Evolutionary conservation across 2,797 vertebrate genomes (phyloP), one percentile per base, ranked within the genome.

Genomic region (Ataeniobius toweri): DNA sequence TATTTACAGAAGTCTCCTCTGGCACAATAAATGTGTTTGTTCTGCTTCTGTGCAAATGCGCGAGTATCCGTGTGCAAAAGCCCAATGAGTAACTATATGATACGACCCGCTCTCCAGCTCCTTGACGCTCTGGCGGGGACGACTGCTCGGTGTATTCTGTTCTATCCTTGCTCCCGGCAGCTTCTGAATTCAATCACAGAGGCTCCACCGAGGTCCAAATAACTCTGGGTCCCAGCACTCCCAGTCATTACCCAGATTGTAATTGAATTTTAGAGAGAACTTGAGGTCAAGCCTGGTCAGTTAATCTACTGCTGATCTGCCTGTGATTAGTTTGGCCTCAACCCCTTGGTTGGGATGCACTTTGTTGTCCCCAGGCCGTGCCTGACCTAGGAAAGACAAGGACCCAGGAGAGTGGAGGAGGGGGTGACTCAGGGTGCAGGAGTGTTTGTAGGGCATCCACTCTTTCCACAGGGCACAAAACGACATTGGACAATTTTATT

Each of bases 271-370:
- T 83, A 81, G 89, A 83, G 85, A 87, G 93, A 93, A 87, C 90
- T 92, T 86, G 93, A 94, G 94, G 92, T 94, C 83, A 80, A 89
- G 86, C 84, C 85, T n/a, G 9, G 88, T 88, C 77, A 85, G 89
- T 86, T 94, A 94, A 95, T 94, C 93, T 92, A 93, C 90, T 87
- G 79, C 92, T 92, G 93, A 95, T 94, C 93, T 94, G 89, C 91
- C 89, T 94, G 90, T 93, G 91, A 94, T 91, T 92, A 93, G 90
- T 94, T 87, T 85, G 92, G 91, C 87, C 86, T 76, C 88, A 86
- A 83, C 81, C 77, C 81, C 83, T 58, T 83, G 80, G 82, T 59
- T 22, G 22, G 86, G 90, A 88, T 84, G 86, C 83, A 80, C 86
- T 82, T 59, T 80, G 86, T 79, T 92, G 91, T 90, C 92, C 59